Evolutionary conservation across 23 tunicate genomes (phyloP), one percentile per base, ranked within the genome.

Genomic region (Phallusia fumigata): DNA sequence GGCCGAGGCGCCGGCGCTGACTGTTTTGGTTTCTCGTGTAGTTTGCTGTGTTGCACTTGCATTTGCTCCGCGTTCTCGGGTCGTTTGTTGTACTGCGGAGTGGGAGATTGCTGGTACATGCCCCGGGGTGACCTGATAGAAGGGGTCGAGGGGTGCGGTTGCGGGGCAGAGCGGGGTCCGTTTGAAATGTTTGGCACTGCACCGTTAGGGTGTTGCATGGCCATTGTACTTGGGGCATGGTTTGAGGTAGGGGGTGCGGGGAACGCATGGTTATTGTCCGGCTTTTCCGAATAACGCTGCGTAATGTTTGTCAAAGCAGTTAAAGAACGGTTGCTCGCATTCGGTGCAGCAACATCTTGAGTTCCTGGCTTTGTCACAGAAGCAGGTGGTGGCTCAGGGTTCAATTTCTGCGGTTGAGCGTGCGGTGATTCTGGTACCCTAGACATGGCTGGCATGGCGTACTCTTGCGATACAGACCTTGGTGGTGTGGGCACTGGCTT

Each of bases 121-220:
- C 15, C 11, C 28, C 51, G 80, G 51, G 32, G 32, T 45, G 51
- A 49, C 52, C 35, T 36, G 77, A 36, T 30, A 10, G 47, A 40
- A 18, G 77, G 35, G 80, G 80, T 34, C 26, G 80, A 18, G 52
- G 52, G 21, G 11, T 77, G 51, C n/a, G 80, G 80, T 26, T 77
- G 32, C 21, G 50, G 32, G 31, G n/a, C 50, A 77, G 51, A 28
- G 3, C 69, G 69, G 69, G 28, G 28, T 22, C 28, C 28, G 69
- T 58, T 58, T 58, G 69, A 24, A 24, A 58, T 13, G 26, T 58
- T 11, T 30, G 80, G 51, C 30, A 40, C 32, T 35, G 80, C 28
- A 36, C 13, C 51, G n/a, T 22, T 30, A 10, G 47, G 47, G 78
- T 33, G 32, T 77, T 77, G 80, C 53, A 77, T 49, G 30, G 32